Evolutionary conservation across 2,888 invertebrate genomes (phyloP).

Genomic region (Lithophane socia): DNA sequence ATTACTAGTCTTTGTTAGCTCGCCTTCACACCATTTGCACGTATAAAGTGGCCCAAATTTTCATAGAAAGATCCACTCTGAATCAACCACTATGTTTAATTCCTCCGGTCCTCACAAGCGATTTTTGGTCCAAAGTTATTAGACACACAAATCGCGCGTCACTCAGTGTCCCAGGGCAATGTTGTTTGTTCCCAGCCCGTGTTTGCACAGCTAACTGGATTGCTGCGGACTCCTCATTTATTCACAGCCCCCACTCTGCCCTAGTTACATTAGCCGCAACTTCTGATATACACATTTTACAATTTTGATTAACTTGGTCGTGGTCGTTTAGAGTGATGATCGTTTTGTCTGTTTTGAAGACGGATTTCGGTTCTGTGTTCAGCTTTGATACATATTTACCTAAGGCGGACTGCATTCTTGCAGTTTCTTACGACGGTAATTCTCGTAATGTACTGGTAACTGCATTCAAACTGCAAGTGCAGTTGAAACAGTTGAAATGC

Average conservation of each 20-base stretch:
- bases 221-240: constrained; percentile 80
- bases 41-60: not conserved
- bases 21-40: not conserved
- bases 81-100: constrained; percentile 33
- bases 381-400: not conserved
- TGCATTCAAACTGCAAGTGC: too few species aligned
- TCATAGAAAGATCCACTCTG: not conserved
- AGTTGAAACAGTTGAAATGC: too few species aligned
- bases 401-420: too few species aligned
- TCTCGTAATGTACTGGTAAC: too few species aligned
- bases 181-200: constrained; percentile 66
- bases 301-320: constrained; percentile 60
- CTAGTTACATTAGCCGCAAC: constrained; percentile 72
- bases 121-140: constrained; percentile 63
- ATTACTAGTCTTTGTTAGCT: not conserved
- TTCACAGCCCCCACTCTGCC: constrained; percentile 73
- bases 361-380: not conserved
- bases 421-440: too few species aligned
- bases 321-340: constrained; percentile 34
- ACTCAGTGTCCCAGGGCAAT: constrained; percentile 60
- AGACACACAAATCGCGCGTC: constrained; percentile 64
- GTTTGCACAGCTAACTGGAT: constrained; percentile 79
- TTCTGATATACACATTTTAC: constrained; percentile 65
- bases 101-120: constrained; percentile 35
- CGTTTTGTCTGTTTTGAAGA: constrained; percentile 12